A percentile compares a stretch with the other conserved stretches of the same genome.
Conservation (phyloP, 2,888 invertebrate species). For the Ectemnius lituratus region DNA sequence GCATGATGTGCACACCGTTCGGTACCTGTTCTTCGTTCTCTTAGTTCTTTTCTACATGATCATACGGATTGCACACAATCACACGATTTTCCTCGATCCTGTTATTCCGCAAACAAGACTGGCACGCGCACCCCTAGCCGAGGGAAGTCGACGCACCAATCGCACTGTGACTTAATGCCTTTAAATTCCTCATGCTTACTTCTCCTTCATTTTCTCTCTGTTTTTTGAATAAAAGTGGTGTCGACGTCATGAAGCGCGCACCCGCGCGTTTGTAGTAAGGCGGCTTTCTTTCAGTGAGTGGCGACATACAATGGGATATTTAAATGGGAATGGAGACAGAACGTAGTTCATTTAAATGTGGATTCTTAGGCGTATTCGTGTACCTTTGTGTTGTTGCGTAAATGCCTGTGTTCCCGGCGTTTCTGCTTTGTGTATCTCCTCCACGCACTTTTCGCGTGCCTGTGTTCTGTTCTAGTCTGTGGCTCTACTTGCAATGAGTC, state of each 20-base stretch:
- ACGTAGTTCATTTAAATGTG: constrained; percentile 57
- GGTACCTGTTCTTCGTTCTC: constrained; percentile 58
- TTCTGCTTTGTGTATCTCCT: not conserved
- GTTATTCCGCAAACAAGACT: constrained; percentile 59
- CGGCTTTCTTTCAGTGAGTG: constrained; percentile 43
- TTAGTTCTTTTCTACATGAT: constrained; percentile 71
- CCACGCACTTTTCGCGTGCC: too few relatives aligned
- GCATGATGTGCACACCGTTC: constrained; percentile 58
- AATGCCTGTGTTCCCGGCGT: not conserved
- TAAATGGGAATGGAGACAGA: constrained; percentile 60
- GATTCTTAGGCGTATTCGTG: not conserved
- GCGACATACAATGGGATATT: constrained; percentile 60
- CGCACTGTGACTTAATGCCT: constrained; percentile 54
- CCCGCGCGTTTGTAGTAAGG: constrained; percentile 39
- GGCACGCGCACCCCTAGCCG: constrained; percentile 60
- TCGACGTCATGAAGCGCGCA: constrained; percentile 67
- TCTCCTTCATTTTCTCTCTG: constrained; percentile 49
- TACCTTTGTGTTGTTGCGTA: constrained; percentile 8
- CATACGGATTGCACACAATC: constrained; percentile 69
- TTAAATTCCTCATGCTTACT: constrained; percentile 47
- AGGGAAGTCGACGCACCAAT: constrained; percentile 63
- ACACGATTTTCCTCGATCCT: constrained; percentile 68
- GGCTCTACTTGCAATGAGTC: too few relatives aligned
- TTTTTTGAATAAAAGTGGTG: constrained; percentile 74
- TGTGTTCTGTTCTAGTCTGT: too few relatives aligned